These are phyloP conservation scores for Typhlomys cinereus DNA, from an alignment of 2,113 vertebrate species.

Conservation along the genomic window DNA sequence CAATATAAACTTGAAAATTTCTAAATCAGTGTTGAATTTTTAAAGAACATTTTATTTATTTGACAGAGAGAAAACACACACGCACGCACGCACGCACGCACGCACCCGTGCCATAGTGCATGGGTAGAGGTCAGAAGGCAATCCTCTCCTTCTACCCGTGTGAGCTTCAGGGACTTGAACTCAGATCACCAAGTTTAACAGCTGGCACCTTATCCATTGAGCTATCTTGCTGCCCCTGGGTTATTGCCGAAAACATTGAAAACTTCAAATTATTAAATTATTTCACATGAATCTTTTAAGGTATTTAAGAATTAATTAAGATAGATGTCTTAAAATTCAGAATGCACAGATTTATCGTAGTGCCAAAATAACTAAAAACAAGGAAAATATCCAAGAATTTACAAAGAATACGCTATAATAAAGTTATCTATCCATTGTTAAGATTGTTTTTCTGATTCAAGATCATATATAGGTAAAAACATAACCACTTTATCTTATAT, in stretches of 20 bases:
- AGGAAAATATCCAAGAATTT: conserved; percentile 5
- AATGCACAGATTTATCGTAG: not conserved
- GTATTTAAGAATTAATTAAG: conserved; percentile 32
- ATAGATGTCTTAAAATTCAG: conserved; percentile 5
- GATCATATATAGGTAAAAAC: not conserved
- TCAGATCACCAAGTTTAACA: too few species aligned
- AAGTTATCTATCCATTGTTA: not conserved
- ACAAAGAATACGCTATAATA: not conserved
- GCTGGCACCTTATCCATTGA: too few species aligned
- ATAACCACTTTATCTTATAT: not conserved
- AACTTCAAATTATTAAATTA: conserved; percentile 22
- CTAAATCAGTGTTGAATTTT: not conserved
- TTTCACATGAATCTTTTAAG: conserved; percentile 13
- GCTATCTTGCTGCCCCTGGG: too few species aligned
- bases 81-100: too few species aligned
- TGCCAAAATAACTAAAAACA: not conserved
- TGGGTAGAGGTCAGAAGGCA: too few species aligned
- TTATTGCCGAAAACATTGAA: too few species aligned
- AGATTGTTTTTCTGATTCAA: not conserved
- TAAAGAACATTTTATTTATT: too few species aligned
- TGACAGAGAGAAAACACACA: too few species aligned
- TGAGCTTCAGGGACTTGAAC: too few species aligned
- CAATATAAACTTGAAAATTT: not conserved
- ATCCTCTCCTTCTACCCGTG: too few species aligned
- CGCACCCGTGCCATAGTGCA: too few species aligned